These are phyloP conservation scores for Cyprinodon tularosa DNA, from an alignment of 2,113 vertebrate species.

Conservation along the genomic window DNA sequence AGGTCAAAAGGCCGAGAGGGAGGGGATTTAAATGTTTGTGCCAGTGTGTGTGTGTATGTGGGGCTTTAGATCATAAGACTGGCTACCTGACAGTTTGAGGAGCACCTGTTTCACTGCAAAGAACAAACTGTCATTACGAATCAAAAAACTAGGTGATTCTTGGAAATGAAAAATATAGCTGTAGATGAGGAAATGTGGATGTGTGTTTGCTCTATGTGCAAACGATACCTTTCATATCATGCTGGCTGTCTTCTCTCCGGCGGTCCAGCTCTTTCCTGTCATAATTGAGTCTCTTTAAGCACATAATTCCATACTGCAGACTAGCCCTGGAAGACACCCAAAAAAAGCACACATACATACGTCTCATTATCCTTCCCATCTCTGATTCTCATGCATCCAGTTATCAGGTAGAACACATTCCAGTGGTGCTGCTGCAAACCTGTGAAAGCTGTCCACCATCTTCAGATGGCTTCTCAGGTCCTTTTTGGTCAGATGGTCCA, in stretches of 20 bases:
- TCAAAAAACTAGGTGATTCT: conserved; percentile 57
- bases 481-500: conserved; percentile 98
- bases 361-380: conserved; percentile 37
- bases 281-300: conserved; percentile 96
- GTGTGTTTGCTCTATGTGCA: background rate
- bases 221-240: conserved; percentile 88
- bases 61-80: conserved; percentile 56
- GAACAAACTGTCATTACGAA: conserved; percentile 28
- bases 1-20: conserved; percentile 72
- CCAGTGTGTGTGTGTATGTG: conserved; percentile 51
- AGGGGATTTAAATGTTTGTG: conserved; percentile 41
- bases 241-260: conserved; percentile 91
- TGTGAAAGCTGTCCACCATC: conserved; percentile 98
- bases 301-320: conserved; percentile 97
- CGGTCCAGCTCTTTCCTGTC: conserved; percentile 95
- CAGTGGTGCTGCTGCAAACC: conserved; percentile 75
- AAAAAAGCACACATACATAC: conserved; percentile 16
- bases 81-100: conserved; percentile 43
- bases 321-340: conserved; percentile 84
- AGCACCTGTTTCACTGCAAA: conserved; percentile 59
- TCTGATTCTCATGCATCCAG: conserved; percentile 32
- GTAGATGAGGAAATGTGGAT: background rate
- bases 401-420: conserved; percentile 29
- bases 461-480: conserved; percentile 95
- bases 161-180: background rate